Conservation (phyloP, 2,888 invertebrate genomes). For the Drosophila recens region DNA sequence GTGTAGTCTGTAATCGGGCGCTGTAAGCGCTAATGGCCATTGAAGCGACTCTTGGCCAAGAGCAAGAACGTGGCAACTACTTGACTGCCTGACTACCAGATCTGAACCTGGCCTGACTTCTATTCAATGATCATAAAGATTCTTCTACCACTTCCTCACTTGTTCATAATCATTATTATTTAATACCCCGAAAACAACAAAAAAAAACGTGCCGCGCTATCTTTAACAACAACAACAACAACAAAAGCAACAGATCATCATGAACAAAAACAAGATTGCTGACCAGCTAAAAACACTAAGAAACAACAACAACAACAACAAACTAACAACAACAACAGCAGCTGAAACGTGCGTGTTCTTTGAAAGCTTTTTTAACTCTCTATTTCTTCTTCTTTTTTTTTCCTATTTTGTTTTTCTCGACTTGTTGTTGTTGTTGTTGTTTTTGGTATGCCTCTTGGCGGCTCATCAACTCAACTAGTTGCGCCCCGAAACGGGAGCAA, state of each 20-base stretch:
- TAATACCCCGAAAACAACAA: constrained; percentile 75
- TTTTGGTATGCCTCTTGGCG: constrained; percentile 29
- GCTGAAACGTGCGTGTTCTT: constrained; percentile 55
- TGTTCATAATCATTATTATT: constrained; percentile 79
- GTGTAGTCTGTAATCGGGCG: constrained; percentile 74
- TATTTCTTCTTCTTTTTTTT: constrained; percentile 3
- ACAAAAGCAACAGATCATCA: constrained; percentile 53
- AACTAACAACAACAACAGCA: constrained; percentile 26
- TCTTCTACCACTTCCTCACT: constrained; percentile 76
- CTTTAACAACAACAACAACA: constrained; percentile 20
- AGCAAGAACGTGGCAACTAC: constrained; percentile 45
- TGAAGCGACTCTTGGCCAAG: constrained; percentile 53
- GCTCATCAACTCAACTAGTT: constrained; percentile 44
- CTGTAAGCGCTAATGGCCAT: constrained; percentile 80
- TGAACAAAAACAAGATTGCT: constrained; percentile 72
- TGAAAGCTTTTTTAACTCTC: constrained; percentile 56
- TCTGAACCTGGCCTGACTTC: background rate
- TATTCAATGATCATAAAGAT: constrained; percentile 64
- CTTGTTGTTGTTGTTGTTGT: constrained; percentile 6
- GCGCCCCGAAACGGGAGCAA: constrained; percentile 52
- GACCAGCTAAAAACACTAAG: constrained; percentile 41
- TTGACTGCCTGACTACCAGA: background rate
- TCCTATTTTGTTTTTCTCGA: constrained; percentile 4
- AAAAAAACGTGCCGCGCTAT: constrained; percentile 70
- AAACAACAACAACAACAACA: constrained; percentile 30